Evolutionary conservation across 2,888 invertebrate genomes (phyloP).

Genomic region (Dioctria linearis): DNA sequence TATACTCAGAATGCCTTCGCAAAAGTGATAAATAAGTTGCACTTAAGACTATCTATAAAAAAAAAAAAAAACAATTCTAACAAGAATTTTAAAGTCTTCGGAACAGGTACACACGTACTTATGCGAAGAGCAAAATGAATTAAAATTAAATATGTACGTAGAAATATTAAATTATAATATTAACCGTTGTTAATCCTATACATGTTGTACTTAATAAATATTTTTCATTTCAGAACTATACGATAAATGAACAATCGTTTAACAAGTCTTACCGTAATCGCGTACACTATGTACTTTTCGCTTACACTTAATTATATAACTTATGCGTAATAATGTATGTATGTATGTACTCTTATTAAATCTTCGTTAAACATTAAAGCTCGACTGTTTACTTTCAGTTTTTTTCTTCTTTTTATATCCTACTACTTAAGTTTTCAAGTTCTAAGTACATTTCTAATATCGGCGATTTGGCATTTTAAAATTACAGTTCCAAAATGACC

Average conservation of each 20-base stretch:
- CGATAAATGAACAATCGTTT: neutral
- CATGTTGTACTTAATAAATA: neutral
- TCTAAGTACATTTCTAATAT: constrained; percentile 2
- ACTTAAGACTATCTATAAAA: neutral
- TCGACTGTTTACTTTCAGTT: constrained; percentile 43
- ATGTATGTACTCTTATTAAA: constrained; percentile 14
- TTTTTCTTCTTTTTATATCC: no score
- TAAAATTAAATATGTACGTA: neutral
- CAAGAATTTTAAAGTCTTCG: no score
- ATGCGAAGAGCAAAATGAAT: neutral
- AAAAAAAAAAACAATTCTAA: no score
- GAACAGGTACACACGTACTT: neutral
- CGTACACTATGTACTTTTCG: neutral
- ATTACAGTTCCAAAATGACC: constrained; percentile 14
- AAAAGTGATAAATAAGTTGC: neutral
- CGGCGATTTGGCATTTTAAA: constrained; percentile 34
- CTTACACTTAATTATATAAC: constrained; percentile 20
- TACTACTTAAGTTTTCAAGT: neutral
- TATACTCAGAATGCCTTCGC: neutral
- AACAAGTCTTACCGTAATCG: neutral
- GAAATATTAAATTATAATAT: neutral
- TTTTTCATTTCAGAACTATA: constrained; percentile 1
- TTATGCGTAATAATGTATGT: constrained; percentile 26
- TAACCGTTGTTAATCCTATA: neutral
- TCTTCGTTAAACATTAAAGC: constrained; percentile 47